Base-by-base conservation (phyloP, 23 tunicate species). In the Ascidia mentula region DNA sequence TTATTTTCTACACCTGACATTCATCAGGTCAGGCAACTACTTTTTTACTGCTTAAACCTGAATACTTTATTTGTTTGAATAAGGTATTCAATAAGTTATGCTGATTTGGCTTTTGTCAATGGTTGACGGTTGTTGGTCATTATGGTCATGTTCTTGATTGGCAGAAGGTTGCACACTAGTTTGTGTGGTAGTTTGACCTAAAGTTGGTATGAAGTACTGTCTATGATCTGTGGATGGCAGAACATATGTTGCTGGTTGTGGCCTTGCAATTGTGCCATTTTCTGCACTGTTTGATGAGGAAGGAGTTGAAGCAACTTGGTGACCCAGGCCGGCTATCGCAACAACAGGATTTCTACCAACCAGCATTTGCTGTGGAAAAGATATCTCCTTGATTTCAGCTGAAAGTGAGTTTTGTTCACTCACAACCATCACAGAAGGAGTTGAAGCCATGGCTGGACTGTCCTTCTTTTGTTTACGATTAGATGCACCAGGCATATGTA, bases 401-500 rank as follows among this genome's bases (percentile, higher is more conserved):
- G 38, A 32, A 12, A 32, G 69, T 34, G 59, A 77, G 18, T 45
- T 45, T 45, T 32, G 53, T 39, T 39, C 65, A 9, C 65, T 53
- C 12, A 53, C 65, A 26, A 53, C 65, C 65, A 53, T 53, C 7
- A 53, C 65, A 20, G 65, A 6, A 5, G 65, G 22, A 9, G 65
- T 53, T 3, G 65, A 53, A 53, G 65, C 28, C 65, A 53, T 3
- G 6, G 82, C 34, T 71, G 72, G 18, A 9, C 32, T 33, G 34
- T 86, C 80, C 76, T 76, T 76, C 35, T 92, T 89, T 69, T 80
- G 73, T 26, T 77, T 71, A 8, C 85, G 59, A 33, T 60, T 60
- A 32, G 86, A 46, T 30, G 38, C 77, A 18, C 83, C 89, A 5
- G 84, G 32, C 81, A 80, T 69, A 53, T 93, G 98, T 7, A 93